A percentile compares a stretch with the other conserved stretches of the same genome.
Conservation (phyloP, 2,888 invertebrate species). For the Rhingia campestris region DNA sequence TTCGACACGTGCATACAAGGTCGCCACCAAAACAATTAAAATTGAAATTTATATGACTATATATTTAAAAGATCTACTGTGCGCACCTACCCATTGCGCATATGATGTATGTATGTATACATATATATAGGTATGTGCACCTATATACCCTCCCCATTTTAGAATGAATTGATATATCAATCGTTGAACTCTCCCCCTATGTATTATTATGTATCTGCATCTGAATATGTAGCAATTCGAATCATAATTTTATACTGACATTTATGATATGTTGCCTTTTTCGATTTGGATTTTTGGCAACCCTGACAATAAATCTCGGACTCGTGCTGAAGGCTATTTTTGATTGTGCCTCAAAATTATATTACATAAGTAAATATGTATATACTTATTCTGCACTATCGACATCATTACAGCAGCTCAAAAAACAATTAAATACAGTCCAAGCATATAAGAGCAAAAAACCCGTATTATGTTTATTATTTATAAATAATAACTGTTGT, state of each 20-base stretch:
- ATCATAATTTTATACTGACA: no score
- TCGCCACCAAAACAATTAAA: conserved; percentile 11
- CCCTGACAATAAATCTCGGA: conserved; percentile 3
- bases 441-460: conserved; percentile 29
- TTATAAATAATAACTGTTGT: conserved; percentile 60
- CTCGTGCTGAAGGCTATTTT: neutral
- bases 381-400: conserved; percentile 36
- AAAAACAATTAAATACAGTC: conserved; percentile 4
- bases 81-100: neutral
- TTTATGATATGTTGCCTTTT: neutral
- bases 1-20: conserved; percentile 24
- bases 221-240: neutral
- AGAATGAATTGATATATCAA: conserved; percentile 7
- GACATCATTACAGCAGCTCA: conserved; percentile 38
- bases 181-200: neutral
- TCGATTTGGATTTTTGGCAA: neutral
- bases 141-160: conserved; percentile 1
- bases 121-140: neutral
- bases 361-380: neutral
- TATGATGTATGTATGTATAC: neutral
- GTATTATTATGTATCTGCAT: neutral
- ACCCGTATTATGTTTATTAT: conserved; percentile 52
- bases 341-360: neutral
- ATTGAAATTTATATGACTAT: neutral
- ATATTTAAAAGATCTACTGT: neutral